Percentiles rank a stretch among this genome's conserved stretches.
These are phyloP conservation scores for Rhopalosiphum maidis DNA, from an alignment of 1,140 invertebrate genomes.

Conservation along the genomic window DNA sequence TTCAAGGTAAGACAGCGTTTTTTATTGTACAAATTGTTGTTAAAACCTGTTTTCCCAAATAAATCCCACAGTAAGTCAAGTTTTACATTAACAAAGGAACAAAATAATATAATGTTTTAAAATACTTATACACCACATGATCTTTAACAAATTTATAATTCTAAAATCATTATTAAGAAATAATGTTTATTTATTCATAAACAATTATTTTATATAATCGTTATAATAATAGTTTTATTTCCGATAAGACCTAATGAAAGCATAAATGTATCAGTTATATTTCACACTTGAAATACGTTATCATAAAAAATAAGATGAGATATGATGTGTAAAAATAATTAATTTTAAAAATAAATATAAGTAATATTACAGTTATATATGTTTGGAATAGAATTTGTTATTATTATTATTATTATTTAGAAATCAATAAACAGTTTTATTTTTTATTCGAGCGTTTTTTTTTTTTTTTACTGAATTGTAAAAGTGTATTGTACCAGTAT, in stretches of 20 bases:
- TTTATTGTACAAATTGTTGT: conserved; percentile 53
- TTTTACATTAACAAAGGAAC: conserved; percentile 39
- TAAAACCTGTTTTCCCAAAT: conserved; percentile 49
- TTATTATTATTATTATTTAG: background rate
- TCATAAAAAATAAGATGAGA: background rate
- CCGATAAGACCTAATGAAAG: background rate
- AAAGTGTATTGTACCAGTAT: too few species aligned
- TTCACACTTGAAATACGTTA: background rate
- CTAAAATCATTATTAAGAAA: conserved; percentile 10
- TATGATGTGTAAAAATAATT: background rate
- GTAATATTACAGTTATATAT: background rate
- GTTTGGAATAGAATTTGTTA: background rate
- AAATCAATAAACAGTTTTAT: background rate
- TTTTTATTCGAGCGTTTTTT: background rate
- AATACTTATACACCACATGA: background rate
- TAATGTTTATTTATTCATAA: conserved; percentile 9
- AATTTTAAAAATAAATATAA: conserved; percentile 12
- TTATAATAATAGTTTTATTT: background rate
- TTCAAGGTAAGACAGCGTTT: conserved; percentile 46
- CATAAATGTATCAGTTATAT: background rate
- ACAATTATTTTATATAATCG: background rate
- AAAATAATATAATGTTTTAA: conserved; percentile 15
- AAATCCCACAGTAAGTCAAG: conserved; percentile 52
- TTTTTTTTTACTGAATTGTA: background rate
- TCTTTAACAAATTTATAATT: conserved; percentile 6